Conservation (phyloP, 2,888 invertebrate genomes). For the Andrena flavipes region DNA sequence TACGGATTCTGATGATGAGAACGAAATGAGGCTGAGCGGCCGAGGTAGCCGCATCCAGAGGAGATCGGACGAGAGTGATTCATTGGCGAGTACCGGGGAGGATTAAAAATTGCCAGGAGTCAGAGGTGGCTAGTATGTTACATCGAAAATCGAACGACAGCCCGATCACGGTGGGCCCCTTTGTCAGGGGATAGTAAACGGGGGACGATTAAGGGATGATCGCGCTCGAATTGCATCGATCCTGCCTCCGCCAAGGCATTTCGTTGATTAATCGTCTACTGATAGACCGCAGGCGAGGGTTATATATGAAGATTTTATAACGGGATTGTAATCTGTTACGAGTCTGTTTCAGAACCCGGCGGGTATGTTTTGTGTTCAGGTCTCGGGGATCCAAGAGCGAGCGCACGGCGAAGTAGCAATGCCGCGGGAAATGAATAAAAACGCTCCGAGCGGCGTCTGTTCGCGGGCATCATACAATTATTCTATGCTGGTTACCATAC, state of each 20-base stretch:
- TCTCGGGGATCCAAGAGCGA: not conserved
- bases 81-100: slow-evolving; percentile 47
- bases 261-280: not conserved
- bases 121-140: slow-evolving; percentile 58
- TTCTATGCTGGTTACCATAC: slow-evolving; percentile 68
- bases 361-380: not conserved
- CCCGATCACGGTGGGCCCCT: slow-evolving; percentile 17
- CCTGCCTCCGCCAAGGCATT: not conserved
- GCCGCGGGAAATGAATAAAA: slow-evolving; percentile 50
- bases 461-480: slow-evolving; percentile 57
- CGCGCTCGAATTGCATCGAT: not conserved
- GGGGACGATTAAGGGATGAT: not conserved
- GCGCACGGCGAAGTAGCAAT: not conserved
- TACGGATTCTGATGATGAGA: slow-evolving; percentile 72
- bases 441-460: slow-evolving; percentile 32
- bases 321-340: too few relatives aligned
- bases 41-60: slow-evolving; percentile 59
- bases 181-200: slow-evolving; percentile 22
- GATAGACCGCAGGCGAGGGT: not conserved
- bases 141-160: slow-evolving; percentile 57
- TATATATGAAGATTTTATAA: too few relatives aligned
- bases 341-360: too few relatives aligned
- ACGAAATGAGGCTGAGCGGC: slow-evolving; percentile 69
- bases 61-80: slow-evolving; percentile 61
- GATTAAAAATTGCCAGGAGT: slow-evolving; percentile 63